phyloP scores from a whole-genome alignment of 2,888 invertebrate species.

The Idaea straminata region DNA sequence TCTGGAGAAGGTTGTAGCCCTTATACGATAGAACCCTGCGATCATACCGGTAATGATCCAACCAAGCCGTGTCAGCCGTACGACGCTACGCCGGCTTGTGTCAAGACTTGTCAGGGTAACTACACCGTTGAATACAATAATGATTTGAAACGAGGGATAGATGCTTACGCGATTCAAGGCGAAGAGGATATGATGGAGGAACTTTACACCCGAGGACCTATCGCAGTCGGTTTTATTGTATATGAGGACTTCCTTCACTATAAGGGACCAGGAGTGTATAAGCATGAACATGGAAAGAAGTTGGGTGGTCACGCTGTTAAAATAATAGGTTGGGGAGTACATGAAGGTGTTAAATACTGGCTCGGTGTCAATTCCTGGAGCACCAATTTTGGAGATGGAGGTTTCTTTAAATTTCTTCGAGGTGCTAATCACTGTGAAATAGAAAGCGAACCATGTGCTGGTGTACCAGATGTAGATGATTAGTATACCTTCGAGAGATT shows the following conservation, averaged over 20 bases:
- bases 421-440: constrained; percentile 14
- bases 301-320: constrained; percentile 14
- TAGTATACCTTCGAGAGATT: no score
- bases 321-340: constrained; percentile 89
- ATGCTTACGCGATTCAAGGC: not conserved
- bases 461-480: constrained; percentile 6
- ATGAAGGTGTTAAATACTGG: constrained; percentile 87
- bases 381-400: constrained; percentile 89
- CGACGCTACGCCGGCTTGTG: constrained; percentile 10
- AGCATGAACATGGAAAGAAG: constrained; percentile 3
- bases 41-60: not conserved
- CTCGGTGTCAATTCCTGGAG: constrained; percentile 92
- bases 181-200: constrained; percentile 74
- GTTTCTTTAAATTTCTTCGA: constrained; percentile 84
- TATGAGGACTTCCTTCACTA: constrained; percentile 16
- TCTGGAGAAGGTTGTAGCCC: constrained; percentile 84
- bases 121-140: constrained; percentile 83
- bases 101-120: constrained; percentile 8
- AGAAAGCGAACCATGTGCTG: constrained; percentile 2
- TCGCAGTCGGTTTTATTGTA: constrained; percentile 39
- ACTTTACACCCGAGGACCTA: constrained; percentile 87
- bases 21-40: constrained; percentile 82
- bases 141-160: constrained; percentile 19
- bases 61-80: constrained; percentile 3
- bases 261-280: constrained; percentile 16